Conservation (phyloP, 2,888 invertebrate genomes). For the Girardia tigrina region DNA sequence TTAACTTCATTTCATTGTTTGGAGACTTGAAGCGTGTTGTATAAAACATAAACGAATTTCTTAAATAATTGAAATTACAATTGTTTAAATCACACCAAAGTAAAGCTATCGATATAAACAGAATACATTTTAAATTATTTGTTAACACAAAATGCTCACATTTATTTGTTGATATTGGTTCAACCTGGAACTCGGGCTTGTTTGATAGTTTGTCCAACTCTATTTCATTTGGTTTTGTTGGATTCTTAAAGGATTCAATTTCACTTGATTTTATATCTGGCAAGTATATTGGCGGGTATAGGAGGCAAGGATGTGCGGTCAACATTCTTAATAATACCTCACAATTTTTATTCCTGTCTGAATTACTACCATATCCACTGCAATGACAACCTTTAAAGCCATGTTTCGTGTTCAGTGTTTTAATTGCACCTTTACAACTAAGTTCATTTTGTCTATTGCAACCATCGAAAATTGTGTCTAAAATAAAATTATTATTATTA, state of each 20-base stretch:
- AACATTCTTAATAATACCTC: background rate
- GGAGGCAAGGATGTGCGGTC: background rate
- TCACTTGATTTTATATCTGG: background rate
- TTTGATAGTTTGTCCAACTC: background rate
- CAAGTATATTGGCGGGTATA: background rate
- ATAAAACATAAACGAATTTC: too few relatives aligned
- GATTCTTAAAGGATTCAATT: background rate
- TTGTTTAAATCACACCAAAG: too few relatives aligned
- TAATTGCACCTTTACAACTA: background rate
- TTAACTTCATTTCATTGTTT: too few relatives aligned
- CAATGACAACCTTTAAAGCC: background rate
- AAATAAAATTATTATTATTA: too few relatives aligned
- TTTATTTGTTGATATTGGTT: background rate
- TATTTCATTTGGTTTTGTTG: background rate
- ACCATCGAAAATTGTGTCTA: background rate
- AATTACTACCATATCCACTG: background rate
- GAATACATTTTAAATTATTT: too few relatives aligned
- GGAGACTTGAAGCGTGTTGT: too few relatives aligned
- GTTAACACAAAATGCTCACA: too few relatives aligned
- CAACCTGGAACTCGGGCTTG: background rate
- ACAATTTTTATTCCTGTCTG: background rate
- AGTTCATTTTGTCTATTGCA: conserved; percentile 23
- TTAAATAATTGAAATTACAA: too few relatives aligned
- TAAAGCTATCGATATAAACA: too few relatives aligned
- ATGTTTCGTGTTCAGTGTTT: background rate